A percentile compares a stretch with the other conserved stretches of the same genome.
Conservation (phyloP, 2,888 invertebrate species). For the Fragum sueziense region DNA sequence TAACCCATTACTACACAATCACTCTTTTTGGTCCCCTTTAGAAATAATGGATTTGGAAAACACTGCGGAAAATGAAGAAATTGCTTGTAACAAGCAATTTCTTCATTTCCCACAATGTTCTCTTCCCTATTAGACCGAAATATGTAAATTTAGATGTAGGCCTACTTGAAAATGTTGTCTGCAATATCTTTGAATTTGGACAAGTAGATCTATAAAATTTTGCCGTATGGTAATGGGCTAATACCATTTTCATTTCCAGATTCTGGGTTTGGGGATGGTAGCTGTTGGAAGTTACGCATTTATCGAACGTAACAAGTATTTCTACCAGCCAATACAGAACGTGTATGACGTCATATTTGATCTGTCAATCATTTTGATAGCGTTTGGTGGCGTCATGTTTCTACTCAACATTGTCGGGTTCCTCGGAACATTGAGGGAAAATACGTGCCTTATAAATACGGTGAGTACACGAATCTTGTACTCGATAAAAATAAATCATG, state of each 20-base stretch:
- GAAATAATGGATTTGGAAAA: no score
- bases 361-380: conserved; percentile 93
- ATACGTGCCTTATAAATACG: conserved; percentile 94
- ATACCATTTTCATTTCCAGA: conserved; percentile 84
- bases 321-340: conserved; percentile 84
- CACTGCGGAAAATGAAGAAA: no score
- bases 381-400: conserved; percentile 94
- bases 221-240: background rate
- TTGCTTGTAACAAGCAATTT: no score
- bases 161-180: background rate
- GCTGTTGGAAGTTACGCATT: conserved; percentile 95
- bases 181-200: conserved; percentile 2
- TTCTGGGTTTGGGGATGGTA: conserved; percentile 92
- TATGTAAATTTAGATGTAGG: no score
- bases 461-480: conserved; percentile 83
- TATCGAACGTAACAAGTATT: conserved; percentile 92
- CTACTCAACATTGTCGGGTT: conserved; percentile 96
- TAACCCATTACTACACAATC: no score
- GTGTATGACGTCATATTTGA: conserved; percentile 92
- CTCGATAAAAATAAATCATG: no score
- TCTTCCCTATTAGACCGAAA: no score
- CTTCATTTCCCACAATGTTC: no score
- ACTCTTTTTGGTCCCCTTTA: no score
- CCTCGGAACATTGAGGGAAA: conserved; percentile 94
- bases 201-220: background rate